phyloP scores from a whole-genome alignment of 2,888 invertebrate genomes.

The Epicampocera succincta region DNA sequence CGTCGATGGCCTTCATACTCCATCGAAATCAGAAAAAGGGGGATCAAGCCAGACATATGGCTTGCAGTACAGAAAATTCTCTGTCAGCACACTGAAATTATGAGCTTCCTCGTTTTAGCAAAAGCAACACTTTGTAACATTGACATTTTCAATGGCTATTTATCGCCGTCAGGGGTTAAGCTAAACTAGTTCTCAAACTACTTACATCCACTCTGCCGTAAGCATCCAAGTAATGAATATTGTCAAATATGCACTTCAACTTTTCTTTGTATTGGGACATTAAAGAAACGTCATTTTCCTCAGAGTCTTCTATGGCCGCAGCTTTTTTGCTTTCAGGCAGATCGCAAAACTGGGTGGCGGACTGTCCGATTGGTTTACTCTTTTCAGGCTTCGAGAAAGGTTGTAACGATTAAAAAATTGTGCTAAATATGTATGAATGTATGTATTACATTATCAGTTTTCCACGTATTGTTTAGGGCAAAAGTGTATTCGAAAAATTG shows the following conservation, averaged over 20 bases:
- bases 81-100: too few relatives aligned
- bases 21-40: too few relatives aligned
- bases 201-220: slow-evolving; percentile 75
- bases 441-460: slow-evolving; percentile 29
- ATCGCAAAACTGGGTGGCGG: slow-evolving; percentile 72
- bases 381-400: slow-evolving; percentile 38
- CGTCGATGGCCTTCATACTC: too few relatives aligned
- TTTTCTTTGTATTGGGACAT: slow-evolving; percentile 65
- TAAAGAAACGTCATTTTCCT: slow-evolving; percentile 38
- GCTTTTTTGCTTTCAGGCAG: not conserved
- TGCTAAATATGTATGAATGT: too few relatives aligned
- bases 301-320: slow-evolving; percentile 49
- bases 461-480: slow-evolving; percentile 12
- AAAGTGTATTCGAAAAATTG: slow-evolving; percentile 49
- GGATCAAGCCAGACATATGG: too few relatives aligned
- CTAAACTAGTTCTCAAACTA: not conserved
- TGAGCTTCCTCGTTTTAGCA: too few relatives aligned
- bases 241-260: slow-evolving; percentile 71
- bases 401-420: too few relatives aligned
- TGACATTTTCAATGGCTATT: too few relatives aligned
- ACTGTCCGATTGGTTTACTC: slow-evolving; percentile 62
- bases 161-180: not conserved
- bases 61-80: too few relatives aligned
- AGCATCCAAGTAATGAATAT: slow-evolving; percentile 74
- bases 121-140: too few relatives aligned